phyloP scores from a whole-genome alignment of 2,113 vertebrate genomes.

The Alouatta palliata region DNA sequence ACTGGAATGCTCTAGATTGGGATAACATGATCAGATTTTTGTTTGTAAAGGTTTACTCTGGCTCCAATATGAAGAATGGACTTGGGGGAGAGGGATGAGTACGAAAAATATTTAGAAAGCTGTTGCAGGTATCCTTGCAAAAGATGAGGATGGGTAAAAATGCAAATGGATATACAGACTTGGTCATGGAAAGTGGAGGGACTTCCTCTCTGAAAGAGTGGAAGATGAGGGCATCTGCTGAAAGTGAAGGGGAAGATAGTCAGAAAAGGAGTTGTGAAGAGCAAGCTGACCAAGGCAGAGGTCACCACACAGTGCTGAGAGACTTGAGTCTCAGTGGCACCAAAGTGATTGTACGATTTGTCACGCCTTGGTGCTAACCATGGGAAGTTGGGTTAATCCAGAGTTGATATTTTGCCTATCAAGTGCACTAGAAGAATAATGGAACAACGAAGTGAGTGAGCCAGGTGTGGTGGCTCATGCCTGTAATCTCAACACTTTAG shows the following conservation, averaged over 20 bases:
- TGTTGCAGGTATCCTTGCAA: neutral
- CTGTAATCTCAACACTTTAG: too few relatives aligned
- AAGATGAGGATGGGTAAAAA: neutral
- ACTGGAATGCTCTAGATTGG: neutral
- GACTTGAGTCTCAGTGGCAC: neutral
- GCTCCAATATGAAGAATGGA: neutral
- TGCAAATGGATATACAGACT: neutral
- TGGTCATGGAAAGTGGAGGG: neutral
- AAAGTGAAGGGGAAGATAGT: neutral
- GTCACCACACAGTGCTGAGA: neutral
- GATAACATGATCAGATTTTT: neutral
- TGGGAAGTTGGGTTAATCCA: neutral
- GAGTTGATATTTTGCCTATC: neutral
- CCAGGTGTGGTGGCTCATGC: too few relatives aligned
- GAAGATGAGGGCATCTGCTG: neutral
- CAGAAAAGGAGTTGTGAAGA: neutral
- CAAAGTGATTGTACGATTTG: neutral
- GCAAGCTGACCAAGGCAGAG: neutral
- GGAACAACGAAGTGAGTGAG: neutral
- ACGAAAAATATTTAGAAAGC: neutral
- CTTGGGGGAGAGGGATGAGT: too few relatives aligned
- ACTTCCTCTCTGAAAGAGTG: neutral
- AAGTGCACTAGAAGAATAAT: neutral
- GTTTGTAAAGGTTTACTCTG: conserved; percentile 1
- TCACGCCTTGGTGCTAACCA: neutral